phyloP scores from a whole-genome alignment of 2,113 vertebrate genomes.

The Mesocricetus auratus region DNA sequence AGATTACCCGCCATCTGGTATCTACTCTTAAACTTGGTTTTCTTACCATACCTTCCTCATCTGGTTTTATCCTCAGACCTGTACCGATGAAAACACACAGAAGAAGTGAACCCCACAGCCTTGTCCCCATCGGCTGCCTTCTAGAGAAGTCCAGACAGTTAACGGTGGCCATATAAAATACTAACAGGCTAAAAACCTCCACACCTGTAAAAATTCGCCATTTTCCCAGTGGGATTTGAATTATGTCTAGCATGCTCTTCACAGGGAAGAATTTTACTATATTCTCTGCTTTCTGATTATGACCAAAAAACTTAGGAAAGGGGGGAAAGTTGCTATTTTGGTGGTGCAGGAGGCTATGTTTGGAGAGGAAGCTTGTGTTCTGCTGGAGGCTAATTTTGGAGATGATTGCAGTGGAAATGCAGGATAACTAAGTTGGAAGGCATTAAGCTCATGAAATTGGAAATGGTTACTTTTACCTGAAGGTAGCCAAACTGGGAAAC shows the following conservation, averaged over 20 bases:
- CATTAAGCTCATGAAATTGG: conserved; percentile 49
- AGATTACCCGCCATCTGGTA: neutral
- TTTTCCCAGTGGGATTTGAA: conserved; percentile 57
- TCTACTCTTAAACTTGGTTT: conserved; percentile 6
- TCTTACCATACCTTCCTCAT: neutral
- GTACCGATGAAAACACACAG: conserved; percentile 67
- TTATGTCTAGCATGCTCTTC: conserved; percentile 49
- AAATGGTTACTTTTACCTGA: conserved; percentile 57
- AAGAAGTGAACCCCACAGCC: conserved; percentile 54
- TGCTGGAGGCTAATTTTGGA: conserved; percentile 75
- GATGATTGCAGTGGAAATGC: conserved; percentile 76
- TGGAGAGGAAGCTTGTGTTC: conserved; percentile 74
- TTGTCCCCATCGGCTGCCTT: conserved; percentile 61
- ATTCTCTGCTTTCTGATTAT: conserved; percentile 70
- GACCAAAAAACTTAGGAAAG: conserved; percentile 59
- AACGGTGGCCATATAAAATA: conserved; percentile 50
- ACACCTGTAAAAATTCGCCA: conserved; percentile 25
- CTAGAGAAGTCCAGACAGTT: conserved; percentile 52
- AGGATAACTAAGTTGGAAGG: conserved; percentile 64
- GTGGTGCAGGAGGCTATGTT: conserved; percentile 71
- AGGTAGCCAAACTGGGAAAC: neutral
- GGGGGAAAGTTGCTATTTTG: conserved; percentile 70
- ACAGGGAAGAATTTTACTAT: conserved; percentile 62
- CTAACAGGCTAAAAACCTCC: conserved; percentile 66
- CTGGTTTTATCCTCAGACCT: conserved; percentile 35